Conservation (phyloP, 92 coral and sea anemone species). For the Palythoa heliodiscus region DNA sequence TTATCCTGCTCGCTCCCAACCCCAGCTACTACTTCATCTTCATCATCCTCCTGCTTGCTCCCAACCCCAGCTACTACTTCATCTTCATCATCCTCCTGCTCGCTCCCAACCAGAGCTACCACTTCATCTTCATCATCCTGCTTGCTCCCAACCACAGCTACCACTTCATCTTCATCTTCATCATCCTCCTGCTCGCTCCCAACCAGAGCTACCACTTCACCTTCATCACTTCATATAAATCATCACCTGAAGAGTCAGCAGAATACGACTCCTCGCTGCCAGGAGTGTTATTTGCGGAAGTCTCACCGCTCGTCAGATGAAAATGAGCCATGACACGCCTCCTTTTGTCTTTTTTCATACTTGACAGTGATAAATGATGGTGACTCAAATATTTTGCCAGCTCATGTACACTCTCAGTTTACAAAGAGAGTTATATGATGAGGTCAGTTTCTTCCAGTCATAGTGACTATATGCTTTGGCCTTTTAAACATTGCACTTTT, state of each 20-base stretch:
- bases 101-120: too few relatives aligned
- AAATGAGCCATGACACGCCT: slow-evolving; percentile 61
- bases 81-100: too few relatives aligned
- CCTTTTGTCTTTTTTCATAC: slow-evolving; percentile 46
- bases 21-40: too few relatives aligned
- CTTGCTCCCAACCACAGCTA: too few relatives aligned
- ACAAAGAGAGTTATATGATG: slow-evolving; percentile 55
- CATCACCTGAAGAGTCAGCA: slow-evolving; percentile 12
- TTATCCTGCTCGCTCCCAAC: too few relatives aligned
- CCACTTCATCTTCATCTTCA: too few relatives aligned
- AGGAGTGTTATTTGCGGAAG: slow-evolving; percentile 35
- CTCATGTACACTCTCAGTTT: slow-evolving; percentile 65
- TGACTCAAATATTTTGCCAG: slow-evolving; percentile 58
- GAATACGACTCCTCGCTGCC: slow-evolving; percentile 18
- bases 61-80: too few relatives aligned
- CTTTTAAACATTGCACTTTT: too few relatives aligned
- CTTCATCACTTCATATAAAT: slow-evolving; percentile 46
- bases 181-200: slow-evolving; percentile 4
- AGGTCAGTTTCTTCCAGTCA: slow-evolving; percentile 60
- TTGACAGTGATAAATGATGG: slow-evolving; percentile 52
- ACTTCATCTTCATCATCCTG: too few relatives aligned
- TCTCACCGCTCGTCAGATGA: slow-evolving; percentile 49
- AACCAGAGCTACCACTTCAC: slow-evolving; percentile 1
- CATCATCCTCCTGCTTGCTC: too few relatives aligned
- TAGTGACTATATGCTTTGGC: slow-evolving; percentile 54